Base-by-base conservation (phyloP, 1,140 invertebrate genomes). In the Brachionus calyciflorus region DNA sequence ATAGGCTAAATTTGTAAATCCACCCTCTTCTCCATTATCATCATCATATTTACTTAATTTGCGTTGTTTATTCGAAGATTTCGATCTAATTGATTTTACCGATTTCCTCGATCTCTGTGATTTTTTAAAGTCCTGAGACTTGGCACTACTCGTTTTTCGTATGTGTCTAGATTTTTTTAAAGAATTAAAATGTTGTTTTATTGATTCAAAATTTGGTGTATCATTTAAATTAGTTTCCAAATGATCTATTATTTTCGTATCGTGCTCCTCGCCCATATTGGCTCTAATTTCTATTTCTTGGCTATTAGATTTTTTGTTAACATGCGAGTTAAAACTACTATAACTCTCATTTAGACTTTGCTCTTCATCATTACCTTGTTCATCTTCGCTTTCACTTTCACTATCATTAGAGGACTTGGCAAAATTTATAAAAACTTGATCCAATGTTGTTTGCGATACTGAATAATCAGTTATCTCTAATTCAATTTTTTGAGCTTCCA, bases 361-460 rank as follows among this genome's bases (percentile, higher is more conserved):
- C 30, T 73, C 46, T 10, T n/a, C 51, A 55, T 51, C 19, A 33
- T 9, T 17, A 14, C 3, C 26, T 33, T 51, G 19, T 30, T 49
- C 46, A 40, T 73, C 46, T 10, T 73, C 69, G 6, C 24, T 14
- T 40, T 73, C 73, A 14, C 19, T 37, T 26, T 76, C 53, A 19
- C 30, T 44, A 30, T 44, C 41, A 65, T 24, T 28, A 4, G 30
- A 37, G 10, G 40, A 41, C n/a, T 60, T 77, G 17, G 76, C 76
- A 77, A 77, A 77, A 37, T 60, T 60, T 10, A 77, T 60, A 49
- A 77, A 77, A 5, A 77, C 76, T 51, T 93, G 91, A 81, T 93
- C 91, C 79, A 92, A 81, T 0, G 91, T 92, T 3, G 91, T 92
- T 83, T 92, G 91, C 81, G 91, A 91, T 82, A 92, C 91, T 79